Conservation (phyloP, 2,113 vertebrate genomes). For the Platycercus adscitus region DNA sequence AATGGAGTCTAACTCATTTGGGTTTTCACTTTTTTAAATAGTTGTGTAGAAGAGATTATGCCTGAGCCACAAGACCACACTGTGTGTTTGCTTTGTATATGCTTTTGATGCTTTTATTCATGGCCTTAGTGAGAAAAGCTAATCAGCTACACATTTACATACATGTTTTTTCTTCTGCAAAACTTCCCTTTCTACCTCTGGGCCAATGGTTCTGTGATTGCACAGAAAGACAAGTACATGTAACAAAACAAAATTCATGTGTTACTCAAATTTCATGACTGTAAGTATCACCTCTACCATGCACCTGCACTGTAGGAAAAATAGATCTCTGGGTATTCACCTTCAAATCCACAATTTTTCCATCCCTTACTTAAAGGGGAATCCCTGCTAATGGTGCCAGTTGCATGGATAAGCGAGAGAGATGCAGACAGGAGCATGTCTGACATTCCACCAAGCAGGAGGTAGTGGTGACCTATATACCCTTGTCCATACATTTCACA, state of each 20-base stretch:
- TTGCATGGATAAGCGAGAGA: background rate
- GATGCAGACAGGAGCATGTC: background rate
- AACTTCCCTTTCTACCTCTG: background rate
- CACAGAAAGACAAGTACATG: background rate
- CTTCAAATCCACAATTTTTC: background rate
- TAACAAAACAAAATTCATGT: background rate
- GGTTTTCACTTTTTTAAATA: background rate
- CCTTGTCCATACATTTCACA: slow-evolving; percentile 35
- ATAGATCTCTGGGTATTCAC: background rate
- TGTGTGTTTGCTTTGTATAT: background rate
- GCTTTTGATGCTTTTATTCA: background rate
- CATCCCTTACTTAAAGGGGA: background rate
- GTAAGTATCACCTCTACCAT: background rate
- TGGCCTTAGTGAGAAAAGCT: background rate
- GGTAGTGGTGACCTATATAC: background rate
- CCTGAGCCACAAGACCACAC: background rate
- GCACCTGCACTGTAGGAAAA: background rate
- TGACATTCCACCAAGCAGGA: slow-evolving; percentile 26
- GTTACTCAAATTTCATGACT: background rate
- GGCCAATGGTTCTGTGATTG: background rate
- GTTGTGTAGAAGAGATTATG: background rate
- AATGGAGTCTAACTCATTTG: background rate
- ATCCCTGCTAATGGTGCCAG: background rate
- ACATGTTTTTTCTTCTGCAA: background rate
- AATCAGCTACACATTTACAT: background rate